Conservation (phyloP, 2,797 vertebrate genomes). For the Mormyrops boulengeri region DNA sequence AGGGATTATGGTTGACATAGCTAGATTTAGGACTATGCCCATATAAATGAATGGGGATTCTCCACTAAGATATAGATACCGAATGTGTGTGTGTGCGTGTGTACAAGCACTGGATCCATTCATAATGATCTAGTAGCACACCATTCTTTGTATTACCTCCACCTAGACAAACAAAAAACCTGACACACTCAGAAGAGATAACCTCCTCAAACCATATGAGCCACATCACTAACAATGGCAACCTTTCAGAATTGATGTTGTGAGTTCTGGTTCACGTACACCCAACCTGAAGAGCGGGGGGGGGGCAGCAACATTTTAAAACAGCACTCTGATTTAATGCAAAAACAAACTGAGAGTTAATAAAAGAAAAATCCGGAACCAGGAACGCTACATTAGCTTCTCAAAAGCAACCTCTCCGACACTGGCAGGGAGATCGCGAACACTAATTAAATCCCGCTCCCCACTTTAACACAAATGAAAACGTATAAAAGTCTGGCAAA, state of each 20-base stretch:
- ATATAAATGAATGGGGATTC: not conserved
- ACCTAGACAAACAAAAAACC: not conserved
- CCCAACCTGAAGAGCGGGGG: not conserved
- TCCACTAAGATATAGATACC: not conserved
- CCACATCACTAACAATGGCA: not conserved
- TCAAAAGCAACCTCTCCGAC: not conserved
- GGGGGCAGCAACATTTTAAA: not conserved
- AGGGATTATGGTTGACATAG: not conserved
- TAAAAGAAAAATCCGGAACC: not conserved
- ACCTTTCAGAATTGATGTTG: not conserved
- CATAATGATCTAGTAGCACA: not conserved
- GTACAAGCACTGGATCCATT: not conserved
- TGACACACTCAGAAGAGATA: not conserved
- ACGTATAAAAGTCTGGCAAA: slow-evolving; percentile 9
- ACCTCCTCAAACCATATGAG: not conserved
- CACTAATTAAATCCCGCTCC: slow-evolving; percentile 1
- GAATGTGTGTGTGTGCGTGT: not conserved
- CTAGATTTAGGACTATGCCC: not conserved
- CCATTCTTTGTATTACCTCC: not conserved
- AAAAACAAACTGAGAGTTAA: slow-evolving; percentile 5
- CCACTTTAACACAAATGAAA: not conserved
- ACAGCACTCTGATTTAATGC: slow-evolving; percentile 7
- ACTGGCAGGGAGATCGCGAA: not conserved
- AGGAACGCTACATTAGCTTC: not conserved
- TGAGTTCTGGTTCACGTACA: not conserved